These are phyloP conservation scores for Steatornis caripensis DNA, from an alignment of 2,113 vertebrate genomes.

Conservation along the genomic window DNA sequence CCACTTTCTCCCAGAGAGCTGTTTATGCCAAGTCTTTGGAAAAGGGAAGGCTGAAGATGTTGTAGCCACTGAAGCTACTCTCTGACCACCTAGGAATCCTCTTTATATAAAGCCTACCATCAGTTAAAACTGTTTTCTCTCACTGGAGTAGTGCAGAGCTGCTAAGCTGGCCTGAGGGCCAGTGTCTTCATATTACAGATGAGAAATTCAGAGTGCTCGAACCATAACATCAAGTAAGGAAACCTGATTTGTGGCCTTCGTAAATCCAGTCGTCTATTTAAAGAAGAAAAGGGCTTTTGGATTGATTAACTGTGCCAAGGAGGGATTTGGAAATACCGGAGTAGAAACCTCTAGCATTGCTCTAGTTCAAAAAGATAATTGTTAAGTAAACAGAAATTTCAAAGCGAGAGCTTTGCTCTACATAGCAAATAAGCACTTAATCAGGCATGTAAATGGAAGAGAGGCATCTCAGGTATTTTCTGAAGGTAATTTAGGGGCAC, in stretches of 20 bases:
- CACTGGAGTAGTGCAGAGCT: neutral
- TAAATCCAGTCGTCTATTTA: conserved; percentile 18
- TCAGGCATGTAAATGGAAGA: conserved; percentile 41
- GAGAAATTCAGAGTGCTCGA: neutral
- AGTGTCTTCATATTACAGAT: neutral
- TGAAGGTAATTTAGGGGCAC: conserved; percentile 31
- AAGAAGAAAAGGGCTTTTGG: neutral
- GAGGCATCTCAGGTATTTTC: conserved; percentile 59
- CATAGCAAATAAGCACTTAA: conserved; percentile 48
- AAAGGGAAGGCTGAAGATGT: neutral
- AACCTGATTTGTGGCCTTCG: conserved; percentile 6
- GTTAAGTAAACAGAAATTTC: conserved; percentile 45
- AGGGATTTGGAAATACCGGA: conserved; percentile 39
- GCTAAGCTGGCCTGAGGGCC: neutral
- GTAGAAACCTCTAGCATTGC: conserved; percentile 18
- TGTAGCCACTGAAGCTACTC: neutral
- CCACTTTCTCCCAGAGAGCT: neutral
- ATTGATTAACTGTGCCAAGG: neutral
- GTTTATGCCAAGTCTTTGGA: neutral
- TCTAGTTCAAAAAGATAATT: conserved; percentile 43
- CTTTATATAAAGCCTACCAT: neutral
- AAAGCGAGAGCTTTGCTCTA: conserved; percentile 41
- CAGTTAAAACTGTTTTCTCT: neutral
- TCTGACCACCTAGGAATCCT: neutral
- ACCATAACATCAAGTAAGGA: neutral